These are phyloP conservation scores for Congeria kusceri DNA, from an alignment of 2,888 invertebrate genomes.

Conservation along the genomic window DNA sequence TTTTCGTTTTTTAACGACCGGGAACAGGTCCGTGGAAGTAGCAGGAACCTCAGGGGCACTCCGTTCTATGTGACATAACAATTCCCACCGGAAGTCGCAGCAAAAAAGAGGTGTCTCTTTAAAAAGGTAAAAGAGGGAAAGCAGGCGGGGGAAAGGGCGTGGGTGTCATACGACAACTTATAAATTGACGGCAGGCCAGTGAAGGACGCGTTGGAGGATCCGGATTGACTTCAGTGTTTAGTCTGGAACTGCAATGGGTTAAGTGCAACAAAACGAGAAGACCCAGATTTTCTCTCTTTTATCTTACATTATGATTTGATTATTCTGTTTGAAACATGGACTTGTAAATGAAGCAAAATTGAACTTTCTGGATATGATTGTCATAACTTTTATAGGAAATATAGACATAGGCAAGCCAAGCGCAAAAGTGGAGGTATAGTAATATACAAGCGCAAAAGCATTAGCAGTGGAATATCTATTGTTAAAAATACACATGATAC, in stretches of 20 bases:
- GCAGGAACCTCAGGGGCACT: background rate
- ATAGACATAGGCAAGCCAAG: conserved; percentile 16
- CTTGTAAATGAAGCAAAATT: background rate
- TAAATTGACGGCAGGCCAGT: conserved; percentile 1
- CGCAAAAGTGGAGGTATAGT: conserved; percentile 15
- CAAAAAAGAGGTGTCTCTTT: background rate
- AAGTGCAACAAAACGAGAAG: background rate
- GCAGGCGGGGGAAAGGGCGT: conserved; percentile 22
- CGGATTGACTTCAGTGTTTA: background rate
- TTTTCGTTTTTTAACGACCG: too few species aligned
- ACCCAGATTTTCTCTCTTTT: background rate
- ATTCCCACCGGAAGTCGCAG: conserved; percentile 3
- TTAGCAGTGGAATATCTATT: background rate
- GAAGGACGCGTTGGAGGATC: background rate
- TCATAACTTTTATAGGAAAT: conserved; percentile 23
- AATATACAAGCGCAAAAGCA: too few species aligned
- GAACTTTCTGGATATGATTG: conserved; percentile 10
- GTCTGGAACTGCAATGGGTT: conserved; percentile 4
- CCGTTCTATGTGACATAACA: background rate
- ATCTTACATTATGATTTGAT: background rate
- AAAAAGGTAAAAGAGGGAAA: conserved; percentile 18
- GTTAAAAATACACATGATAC: conserved; percentile 6
- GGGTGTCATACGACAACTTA: background rate
- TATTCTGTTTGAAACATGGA: conserved; percentile 19
- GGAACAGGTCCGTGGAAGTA: background rate